These are phyloP conservation scores for Stichodactyla mertensii DNA, from an alignment of 64 coral and sea anemone genomes.

Conservation along the genomic window DNA sequence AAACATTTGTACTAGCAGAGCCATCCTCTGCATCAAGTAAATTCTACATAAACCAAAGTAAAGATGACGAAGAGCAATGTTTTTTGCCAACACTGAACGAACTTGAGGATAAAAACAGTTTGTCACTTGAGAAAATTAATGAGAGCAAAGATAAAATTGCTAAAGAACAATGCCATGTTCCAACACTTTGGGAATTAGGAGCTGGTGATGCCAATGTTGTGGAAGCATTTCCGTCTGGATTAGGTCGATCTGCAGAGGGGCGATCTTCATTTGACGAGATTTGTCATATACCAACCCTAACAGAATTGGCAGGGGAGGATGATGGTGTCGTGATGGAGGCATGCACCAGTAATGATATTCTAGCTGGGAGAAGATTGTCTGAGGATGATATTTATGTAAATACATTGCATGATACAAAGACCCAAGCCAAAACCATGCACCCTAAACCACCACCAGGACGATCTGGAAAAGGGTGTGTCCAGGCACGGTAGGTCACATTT, in stretches of 20 bases:
- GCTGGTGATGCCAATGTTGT: background rate
- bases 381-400: background rate
- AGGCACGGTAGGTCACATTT: conserved; percentile 31
- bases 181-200: conserved; percentile 6
- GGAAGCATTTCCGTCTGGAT: background rate
- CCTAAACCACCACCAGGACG: conserved; percentile 58
- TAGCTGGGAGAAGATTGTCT: conserved; percentile 10
- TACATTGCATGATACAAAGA: background rate
- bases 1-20: background rate
- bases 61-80: background rate
- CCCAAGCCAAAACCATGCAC: background rate
- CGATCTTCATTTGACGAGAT: background rate
- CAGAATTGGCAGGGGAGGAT: background rate
- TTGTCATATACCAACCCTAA: conserved; percentile 6
- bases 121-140: background rate
- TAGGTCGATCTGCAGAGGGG: background rate
- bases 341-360: conserved; percentile 5
- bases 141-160: background rate
- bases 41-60: background rate
- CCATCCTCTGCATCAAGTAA: background rate
- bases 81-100: background rate
- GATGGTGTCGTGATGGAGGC: background rate
- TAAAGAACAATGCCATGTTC: conserved; percentile 13
- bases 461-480: conserved; percentile 47
- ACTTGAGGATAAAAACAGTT: background rate